Evolutionary conservation across 2,797 vertebrate genomes (phyloP), one percentile per base, ranked within the genome.

Genomic region (Coracias cyanogaster): DNA sequence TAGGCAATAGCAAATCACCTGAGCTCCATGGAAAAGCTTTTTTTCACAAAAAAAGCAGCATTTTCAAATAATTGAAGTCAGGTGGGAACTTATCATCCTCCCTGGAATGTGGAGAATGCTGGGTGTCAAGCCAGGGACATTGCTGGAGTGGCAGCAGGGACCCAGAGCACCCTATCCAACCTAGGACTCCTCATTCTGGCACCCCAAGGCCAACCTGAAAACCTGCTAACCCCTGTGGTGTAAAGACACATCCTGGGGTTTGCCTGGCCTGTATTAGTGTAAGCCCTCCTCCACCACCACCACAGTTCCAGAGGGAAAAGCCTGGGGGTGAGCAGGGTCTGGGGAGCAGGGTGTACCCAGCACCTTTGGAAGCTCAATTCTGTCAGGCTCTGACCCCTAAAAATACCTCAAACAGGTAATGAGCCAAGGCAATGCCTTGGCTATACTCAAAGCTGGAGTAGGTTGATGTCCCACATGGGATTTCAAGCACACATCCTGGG

Each of bases 101-200:
- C 33, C 60, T 55, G 64, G 55, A 65, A 66, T 1, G 0, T 39
- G 25, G n/a, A 82, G n/a, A 31, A 22, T 4, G 31, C 52, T 85
- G 37, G 21, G 7, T 72, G 17, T 41, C 6, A 7, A 84, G 6
- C 15, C 31, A 57, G 57, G 19, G 61, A 16, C 33, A 49, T 49
- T 62, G 22, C 43, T 84, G 37, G 70, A 54, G 19, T 3, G 8
- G 43, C 73, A 77, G 37, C 51, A 70, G 46, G 37, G 61, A 33
- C 41, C 39, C 55, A 65, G 78, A 77, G 65, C 45, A 71, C 10
- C 17, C 14, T 0, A 0, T 70, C 52, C 48, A 51, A 37, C 17
- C 25, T 45, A 25, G 22, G 10, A 79, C 7, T 35, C 25, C 16
- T 28, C 7, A 21, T 13, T 24, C 28, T 0, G 0, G 24, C 31